Base-by-base conservation (phyloP, 2,888 invertebrate species). In the Alloplasta piceator region DNA sequence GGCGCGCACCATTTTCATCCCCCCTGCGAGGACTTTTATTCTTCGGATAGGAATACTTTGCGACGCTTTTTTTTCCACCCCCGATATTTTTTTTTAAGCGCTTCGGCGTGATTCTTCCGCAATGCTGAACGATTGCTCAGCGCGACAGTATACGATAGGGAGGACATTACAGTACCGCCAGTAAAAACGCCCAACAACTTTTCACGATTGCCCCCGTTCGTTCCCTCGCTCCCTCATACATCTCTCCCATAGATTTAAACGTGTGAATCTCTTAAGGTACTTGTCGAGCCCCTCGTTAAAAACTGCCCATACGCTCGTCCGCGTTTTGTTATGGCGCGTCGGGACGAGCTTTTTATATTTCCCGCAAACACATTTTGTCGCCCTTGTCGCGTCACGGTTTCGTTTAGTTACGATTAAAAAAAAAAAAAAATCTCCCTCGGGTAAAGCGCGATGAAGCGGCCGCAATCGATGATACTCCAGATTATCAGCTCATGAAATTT, bases 261-360 rank as follows among this genome's bases (percentile, higher is more conserved):
- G 16, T 46, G 46, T 46, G 16, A 63, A 63, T 63, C 43, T 63
- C 14, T 10, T 10, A 26, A 26, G 16, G 46, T 46, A 63, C 46
- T 63, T 46, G 63, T 63, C 63, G 63, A 63, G 43, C 46, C 46
- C 41, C 43, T 63, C 63, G 26, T 63, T 58, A 58, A 58, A 58
- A 58, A 39, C 12, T 6, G n/a, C 38, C 26, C 26, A 26, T 26
- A 26, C 26, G 26, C 26, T 26, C 26, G 26, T 26, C 26, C 1
- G 3, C 26, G 26, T 26, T 26, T 26, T 26, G 26, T 26, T 26
- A 26, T 26, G 26, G 26, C 26, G 3, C 26, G 26, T 26, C 1
- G 1, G 26, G 26, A 26, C 26, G 26, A 26, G 26, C 26, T 26
- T 26, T 26, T 26, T 26, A 26, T 26, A 26, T 26, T 3, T 2